Conservation (phyloP, 2,797 vertebrate species). For the Pangasius larnaudii region DNA sequence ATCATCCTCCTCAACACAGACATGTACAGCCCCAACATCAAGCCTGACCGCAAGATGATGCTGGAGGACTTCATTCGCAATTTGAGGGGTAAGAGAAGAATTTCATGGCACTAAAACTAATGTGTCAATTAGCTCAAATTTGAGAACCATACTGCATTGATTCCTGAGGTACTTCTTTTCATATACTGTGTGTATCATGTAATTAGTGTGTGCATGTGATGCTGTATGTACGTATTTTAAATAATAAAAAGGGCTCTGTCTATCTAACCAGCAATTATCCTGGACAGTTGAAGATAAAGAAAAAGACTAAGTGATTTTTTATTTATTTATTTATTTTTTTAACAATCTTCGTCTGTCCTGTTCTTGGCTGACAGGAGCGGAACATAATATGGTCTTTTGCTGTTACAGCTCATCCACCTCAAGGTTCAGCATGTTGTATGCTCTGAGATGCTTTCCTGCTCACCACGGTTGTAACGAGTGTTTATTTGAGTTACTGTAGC, state of each 20-base stretch:
- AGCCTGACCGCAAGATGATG: constrained; percentile 98
- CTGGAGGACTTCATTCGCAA: constrained; percentile 98
- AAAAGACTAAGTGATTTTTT: background rate
- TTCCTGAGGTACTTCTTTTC: background rate
- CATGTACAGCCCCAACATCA: constrained; percentile 99
- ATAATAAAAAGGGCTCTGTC: background rate
- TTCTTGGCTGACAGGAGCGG: background rate
- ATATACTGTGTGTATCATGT: background rate
- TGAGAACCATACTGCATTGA: background rate
- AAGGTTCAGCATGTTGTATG: background rate
- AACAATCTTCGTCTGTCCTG: background rate
- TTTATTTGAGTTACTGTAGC: background rate
- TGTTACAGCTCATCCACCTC: background rate
- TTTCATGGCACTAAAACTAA: background rate
- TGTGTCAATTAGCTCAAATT: background rate
- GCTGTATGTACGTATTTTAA: background rate
- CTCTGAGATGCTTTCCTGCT: background rate
- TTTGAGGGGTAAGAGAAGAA: constrained; percentile 83
- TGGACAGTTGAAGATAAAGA: background rate
- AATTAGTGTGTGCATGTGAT: background rate
- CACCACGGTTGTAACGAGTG: background rate
- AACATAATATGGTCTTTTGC: background rate
- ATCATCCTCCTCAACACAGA: constrained; percentile 98
- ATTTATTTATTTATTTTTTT: too few species aligned
- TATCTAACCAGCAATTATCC: background rate